Base-by-base conservation (phyloP, 2,888 invertebrate species). In the Sipha maydis region DNA sequence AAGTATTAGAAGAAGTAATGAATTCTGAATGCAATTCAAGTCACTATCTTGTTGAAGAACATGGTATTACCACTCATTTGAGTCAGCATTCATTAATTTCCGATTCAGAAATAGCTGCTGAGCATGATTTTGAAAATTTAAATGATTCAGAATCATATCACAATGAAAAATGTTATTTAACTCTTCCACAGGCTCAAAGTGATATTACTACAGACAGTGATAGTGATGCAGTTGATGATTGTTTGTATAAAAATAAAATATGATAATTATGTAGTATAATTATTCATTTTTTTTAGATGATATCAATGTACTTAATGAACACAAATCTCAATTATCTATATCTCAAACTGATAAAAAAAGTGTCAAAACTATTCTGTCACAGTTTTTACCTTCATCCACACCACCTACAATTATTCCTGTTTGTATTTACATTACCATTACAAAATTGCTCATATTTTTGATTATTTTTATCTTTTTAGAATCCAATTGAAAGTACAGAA, bases 321-420 rank as follows among this genome's bases (percentile, higher is more conserved):
- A 61, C 5, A 88, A 82, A 48, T 82, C 88, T 75, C 88, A 88
- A 48, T 82, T 75, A 31, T 88, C 88, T 61, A 75, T n/a, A 21
- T 88, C 88, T 34, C 85, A 89, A 77, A 78, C 91, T 2, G 94
- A 94, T 90, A 95, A 94, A 90, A 95, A 94, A 91, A 94, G 93
- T 56, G 94, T 95, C 11, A 95, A 95, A 91, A 94, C 94, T 48
- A 94, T 96, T 90, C 92, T 96, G 14, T 95, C 95, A 11, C 95
- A 95, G 91, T 92, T 96, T 8, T 91, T 95, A 89, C 94, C 95
- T 1, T 94, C 94, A 11, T 92, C 93, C 1, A 92, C 93, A 8
- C 92, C 92, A 31, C 91, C 82, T 76, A 7, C 82, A 56, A 67
- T 88, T 34, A 88, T 88, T 31, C 67, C 82, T 61, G 88, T 88